Evolutionary conservation across 1,140 invertebrate genomes (phyloP).

Genomic region (Cyclargus thomasi): DNA sequence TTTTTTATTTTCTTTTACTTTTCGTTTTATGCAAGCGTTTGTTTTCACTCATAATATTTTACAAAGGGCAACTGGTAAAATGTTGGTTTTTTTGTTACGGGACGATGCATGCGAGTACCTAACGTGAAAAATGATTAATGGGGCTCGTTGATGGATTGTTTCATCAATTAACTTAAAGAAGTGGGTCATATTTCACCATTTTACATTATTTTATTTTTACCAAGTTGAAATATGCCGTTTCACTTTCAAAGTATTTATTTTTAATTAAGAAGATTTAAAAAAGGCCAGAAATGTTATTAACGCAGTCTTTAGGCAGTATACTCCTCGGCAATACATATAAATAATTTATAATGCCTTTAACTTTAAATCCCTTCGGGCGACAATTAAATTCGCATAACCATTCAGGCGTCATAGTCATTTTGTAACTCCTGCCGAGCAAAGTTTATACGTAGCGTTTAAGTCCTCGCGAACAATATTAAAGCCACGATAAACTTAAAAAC

Average conservation of each 20-base stretch:
- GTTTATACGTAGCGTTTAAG: conserved; percentile 57
- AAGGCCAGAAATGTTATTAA: neutral
- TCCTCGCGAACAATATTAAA: conserved; percentile 66
- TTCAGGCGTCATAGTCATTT: conserved; percentile 24
- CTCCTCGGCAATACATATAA: neutral
- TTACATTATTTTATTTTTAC: conserved; percentile 1
- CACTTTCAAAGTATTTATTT: neutral
- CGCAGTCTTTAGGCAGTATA: neutral
- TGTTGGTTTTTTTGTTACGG: neutral
- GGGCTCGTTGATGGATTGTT: conserved; percentile 6
- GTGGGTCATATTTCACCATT: conserved; percentile 8
- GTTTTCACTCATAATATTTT: neutral
- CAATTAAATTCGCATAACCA: conserved; percentile 28
- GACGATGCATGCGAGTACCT: neutral
- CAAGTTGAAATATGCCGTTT: neutral
- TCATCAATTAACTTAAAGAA: conserved; percentile 13
- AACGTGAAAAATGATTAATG: conserved; percentile 4
- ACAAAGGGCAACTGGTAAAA: neutral
- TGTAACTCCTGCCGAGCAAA: conserved; percentile 40
- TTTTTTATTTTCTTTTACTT: too few relatives aligned
- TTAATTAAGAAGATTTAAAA: too few relatives aligned
- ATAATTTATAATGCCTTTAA: conserved; percentile 11
- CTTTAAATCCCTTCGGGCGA: conserved; percentile 11
- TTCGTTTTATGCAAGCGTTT: neutral
- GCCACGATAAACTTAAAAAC: conserved; percentile 68